Evolutionary conservation across 2,113 vertebrate species (phyloP), one percentile per base, ranked within the genome.

Genomic region (Thalassarche chlororhynchos): DNA sequence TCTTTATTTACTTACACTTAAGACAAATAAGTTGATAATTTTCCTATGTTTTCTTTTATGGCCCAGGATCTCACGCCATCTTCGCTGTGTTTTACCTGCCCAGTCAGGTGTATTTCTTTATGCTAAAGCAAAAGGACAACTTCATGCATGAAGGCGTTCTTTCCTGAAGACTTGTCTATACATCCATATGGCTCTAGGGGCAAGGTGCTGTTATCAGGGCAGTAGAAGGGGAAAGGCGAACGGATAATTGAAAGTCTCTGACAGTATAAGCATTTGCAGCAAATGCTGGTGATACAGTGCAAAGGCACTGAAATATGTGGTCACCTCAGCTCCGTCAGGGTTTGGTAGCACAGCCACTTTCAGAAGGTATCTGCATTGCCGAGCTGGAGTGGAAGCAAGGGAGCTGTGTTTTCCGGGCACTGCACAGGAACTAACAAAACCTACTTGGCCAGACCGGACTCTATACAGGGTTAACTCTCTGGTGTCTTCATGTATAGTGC

Each of bases 141-240:
- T 71, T 60, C 3, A 6, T n/a, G 16, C 42, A 26, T 1, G 2
- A 82, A n/a, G 17, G 4, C 0, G 0, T 61, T 72, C 31, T 90
- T 95, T 94, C 38, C n/a, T 85, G 34, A 51, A 47, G 44, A 70
- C 38, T 47, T 23, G 17, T 21, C 38, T 49, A 1, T 84, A 5
- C 21, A 28, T 40, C 36, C 2, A 0, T 32, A 11, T 51, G 38
- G 36, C 52, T 76, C 54, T 40, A 83, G 57, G 55, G 57, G 17
- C 81, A 85, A 49, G 31, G 32, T 46, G 89, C 20, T 72, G 16
- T 69, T 69, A 57, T 54, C 46, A 81, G 47, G 62, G 46, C 62
- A 77, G 68, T 62, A 69, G 36, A 55, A 86, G 14, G 21, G 36
- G 15, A 89, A 74, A 87, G 31, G 13, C 29, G 81, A 13, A 23